Conservation (phyloP, 2,113 vertebrate species). For the Aythya baeri region DNA sequence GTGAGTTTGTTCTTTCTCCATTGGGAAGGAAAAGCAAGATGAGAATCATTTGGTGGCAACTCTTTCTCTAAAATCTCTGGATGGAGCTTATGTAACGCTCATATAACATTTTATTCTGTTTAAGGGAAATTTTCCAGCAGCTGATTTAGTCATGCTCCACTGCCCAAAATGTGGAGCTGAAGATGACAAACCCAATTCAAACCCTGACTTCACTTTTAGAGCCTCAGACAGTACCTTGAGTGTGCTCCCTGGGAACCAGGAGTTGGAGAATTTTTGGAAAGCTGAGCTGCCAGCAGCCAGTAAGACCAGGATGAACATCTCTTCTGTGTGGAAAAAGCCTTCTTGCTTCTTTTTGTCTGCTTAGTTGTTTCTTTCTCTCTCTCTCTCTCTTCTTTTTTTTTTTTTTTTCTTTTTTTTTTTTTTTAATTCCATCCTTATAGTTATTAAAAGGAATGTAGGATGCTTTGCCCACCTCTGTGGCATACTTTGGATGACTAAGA, state of each 20-base stretch:
- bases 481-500: slow-evolving; percentile 30
- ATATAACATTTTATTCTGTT: background rate
- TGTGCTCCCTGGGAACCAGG: rapidly evolving
- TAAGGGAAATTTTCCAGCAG: background rate
- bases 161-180: background rate
- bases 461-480: background rate
- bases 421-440: background rate
- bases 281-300: background rate
- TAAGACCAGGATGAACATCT: background rate
- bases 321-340: background rate
- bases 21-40: background rate
- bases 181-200: background rate
- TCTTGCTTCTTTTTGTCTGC: background rate
- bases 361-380: background rate
- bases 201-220: background rate
- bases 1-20: background rate
- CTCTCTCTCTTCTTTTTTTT: background rate
- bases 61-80: background rate
- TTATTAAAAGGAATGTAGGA: background rate
- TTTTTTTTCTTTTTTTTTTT: background rate
- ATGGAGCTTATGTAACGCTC: background rate
- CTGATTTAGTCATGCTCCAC: background rate
- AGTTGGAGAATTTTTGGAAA: background rate
- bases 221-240: background rate
- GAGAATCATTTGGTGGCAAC: background rate